A percentile compares a stretch with the other conserved stretches of the same genome.
These are phyloP conservation scores for Corythaeola cristata DNA, from an alignment of 2,113 vertebrate genomes.

Conservation along the genomic window DNA sequence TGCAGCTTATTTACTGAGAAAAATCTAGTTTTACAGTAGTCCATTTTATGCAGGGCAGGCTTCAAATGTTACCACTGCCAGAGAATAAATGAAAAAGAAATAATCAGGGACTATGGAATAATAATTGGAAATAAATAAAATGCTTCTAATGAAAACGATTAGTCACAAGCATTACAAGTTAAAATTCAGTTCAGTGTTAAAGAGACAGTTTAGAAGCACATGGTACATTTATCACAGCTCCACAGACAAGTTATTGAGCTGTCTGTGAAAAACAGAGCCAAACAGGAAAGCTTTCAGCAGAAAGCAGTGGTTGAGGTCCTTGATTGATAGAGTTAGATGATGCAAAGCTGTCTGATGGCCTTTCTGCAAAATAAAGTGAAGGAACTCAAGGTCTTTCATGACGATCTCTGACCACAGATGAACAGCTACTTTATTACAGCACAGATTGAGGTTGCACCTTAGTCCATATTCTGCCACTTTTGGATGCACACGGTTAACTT, in stretches of 20 bases:
- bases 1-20: not conserved
- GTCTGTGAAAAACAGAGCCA: conserved; percentile 81
- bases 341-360: conserved; percentile 78
- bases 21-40: not conserved
- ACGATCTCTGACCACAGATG: conserved; percentile 80
- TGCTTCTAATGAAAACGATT: conserved; percentile 63
- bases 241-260: conserved; percentile 86
- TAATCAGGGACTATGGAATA: conserved; percentile 3
- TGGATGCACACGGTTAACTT: conserved; percentile 64
- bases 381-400: conserved; percentile 79
- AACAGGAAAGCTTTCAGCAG: conserved; percentile 82
- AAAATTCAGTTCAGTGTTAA: conserved; percentile 75
- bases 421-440: conserved; percentile 80
- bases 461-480: conserved; percentile 66
- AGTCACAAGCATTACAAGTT: conserved; percentile 62
- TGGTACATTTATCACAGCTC: conserved; percentile 77
- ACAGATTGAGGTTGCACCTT: conserved; percentile 70
- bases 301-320: conserved; percentile 70
- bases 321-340: conserved; percentile 84
- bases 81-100: conserved; percentile 29
- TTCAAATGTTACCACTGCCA: conserved; percentile 6
- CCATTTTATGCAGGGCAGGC: not conserved
- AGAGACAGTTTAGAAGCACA: conserved; percentile 75
- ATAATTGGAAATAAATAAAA: conserved; percentile 67
- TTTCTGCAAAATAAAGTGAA: conserved; percentile 78